Conservation (phyloP, 2,113 vertebrate genomes). For the Scortum barcoo region DNA sequence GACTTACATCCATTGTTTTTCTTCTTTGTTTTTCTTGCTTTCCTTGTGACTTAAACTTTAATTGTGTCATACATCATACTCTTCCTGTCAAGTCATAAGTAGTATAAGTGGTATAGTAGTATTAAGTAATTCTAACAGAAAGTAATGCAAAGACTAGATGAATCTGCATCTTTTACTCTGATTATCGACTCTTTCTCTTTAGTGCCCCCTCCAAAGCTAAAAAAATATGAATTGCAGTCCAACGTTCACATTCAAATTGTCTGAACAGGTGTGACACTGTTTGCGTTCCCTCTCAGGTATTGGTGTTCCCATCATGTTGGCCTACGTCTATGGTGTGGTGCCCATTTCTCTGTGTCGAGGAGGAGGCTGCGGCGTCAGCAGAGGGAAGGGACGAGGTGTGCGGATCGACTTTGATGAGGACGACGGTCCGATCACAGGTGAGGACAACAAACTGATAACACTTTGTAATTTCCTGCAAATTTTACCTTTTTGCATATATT, state of each 20-base stretch:
- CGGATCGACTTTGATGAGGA: constrained; percentile 98
- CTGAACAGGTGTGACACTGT: neutral
- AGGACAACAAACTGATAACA: constrained; percentile 2
- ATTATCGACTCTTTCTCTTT: neutral
- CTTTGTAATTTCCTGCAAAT: neutral
- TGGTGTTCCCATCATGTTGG: constrained; percentile 99
- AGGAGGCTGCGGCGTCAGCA: constrained; percentile 96
- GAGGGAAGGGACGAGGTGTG: constrained; percentile 95
- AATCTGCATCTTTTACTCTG: neutral
- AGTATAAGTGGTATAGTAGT: no score
- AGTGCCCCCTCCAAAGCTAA: neutral
- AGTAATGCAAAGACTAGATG: neutral
- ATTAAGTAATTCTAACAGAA: no score
- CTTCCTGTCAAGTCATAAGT: no score
- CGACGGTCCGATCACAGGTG: constrained; percentile 98
- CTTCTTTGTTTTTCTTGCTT: neutral
- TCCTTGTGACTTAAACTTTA: neutral
- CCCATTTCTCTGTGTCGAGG: constrained; percentile 97
- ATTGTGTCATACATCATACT: neutral
- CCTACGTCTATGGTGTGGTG: constrained; percentile 97
- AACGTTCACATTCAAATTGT: neutral
- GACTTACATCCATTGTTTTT: no score
- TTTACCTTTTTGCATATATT: neutral
- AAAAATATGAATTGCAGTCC: neutral
- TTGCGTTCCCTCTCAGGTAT: constrained; percentile 85